These are phyloP conservation scores for Exephanes ischioxanthus DNA, from an alignment of 2,888 invertebrate species.

Conservation along the genomic window DNA sequence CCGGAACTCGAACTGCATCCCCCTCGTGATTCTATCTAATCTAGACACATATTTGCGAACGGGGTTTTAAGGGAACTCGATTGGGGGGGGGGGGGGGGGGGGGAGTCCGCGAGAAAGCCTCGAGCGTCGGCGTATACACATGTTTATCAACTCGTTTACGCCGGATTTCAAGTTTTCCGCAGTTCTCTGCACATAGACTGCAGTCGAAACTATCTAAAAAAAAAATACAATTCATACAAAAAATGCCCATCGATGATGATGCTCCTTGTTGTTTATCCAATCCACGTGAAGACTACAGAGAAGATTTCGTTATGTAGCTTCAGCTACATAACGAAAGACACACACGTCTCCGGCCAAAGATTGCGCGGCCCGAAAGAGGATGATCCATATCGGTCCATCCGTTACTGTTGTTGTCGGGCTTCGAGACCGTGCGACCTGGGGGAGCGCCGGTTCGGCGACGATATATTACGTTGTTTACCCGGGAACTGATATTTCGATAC, in stretches of 20 bases:
- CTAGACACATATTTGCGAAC: constrained; percentile 52
- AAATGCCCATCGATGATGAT: constrained; percentile 14
- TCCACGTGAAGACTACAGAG: not conserved
- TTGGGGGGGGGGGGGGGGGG: constrained; percentile 13
- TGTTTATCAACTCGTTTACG: constrained; percentile 32
- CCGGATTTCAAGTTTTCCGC: constrained; percentile 21
- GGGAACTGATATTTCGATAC: constrained; percentile 42
- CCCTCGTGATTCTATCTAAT: constrained; percentile 32
- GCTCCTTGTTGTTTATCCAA: constrained; percentile 24
- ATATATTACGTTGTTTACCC: constrained; percentile 56
- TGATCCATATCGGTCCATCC: not conserved
- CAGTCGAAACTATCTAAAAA: not conserved
- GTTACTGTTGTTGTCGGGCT: not conserved
- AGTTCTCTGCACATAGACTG: not conserved
- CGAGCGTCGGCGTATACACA: not conserved
- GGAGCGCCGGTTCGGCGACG: constrained; percentile 10
- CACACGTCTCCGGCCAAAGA: not conserved
- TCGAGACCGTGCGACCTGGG: not conserved
- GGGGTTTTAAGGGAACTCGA: constrained; percentile 28
- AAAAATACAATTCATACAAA: not conserved
- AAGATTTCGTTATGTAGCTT: not conserved
- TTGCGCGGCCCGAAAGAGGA: not conserved
- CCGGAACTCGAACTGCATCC: constrained; percentile 30
- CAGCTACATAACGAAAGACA: not conserved
- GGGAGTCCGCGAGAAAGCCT: constrained; percentile 13